A percentile compares a stretch with the other conserved stretches of the same genome.
Conservation (phyloP, 2,113 vertebrate species). For the Notothenia coriiceps region DNA sequence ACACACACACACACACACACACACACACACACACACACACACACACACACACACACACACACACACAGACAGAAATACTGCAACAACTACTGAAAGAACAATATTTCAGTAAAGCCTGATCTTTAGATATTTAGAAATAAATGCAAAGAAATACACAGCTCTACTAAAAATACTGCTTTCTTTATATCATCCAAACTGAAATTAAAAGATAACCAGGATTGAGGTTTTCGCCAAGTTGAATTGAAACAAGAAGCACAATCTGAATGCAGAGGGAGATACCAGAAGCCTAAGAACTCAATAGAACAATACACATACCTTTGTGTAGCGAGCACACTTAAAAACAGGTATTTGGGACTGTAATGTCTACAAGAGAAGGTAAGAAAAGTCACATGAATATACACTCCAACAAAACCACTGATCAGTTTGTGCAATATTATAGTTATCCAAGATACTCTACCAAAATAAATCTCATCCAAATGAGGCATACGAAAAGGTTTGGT, state of each 20-base stretch:
- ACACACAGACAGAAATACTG: no score
- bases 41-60: not conserved
- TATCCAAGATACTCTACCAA: not conserved
- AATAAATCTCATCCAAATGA: constrained; percentile 22
- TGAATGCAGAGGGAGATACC: not conserved
- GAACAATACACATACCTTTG: not conserved
- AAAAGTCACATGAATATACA: constrained; percentile 3
- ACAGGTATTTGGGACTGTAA: not conserved
- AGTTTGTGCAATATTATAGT: constrained; percentile 1
- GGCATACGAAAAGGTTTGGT: constrained; percentile 4
- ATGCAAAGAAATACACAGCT: constrained; percentile 8
- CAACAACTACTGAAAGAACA: no score
- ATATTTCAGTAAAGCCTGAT: no score
- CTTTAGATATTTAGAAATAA: no score
- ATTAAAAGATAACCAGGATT: constrained; percentile 5
- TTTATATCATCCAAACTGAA: not conserved
- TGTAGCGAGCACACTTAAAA: not conserved
- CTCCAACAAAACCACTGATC: constrained; percentile 10
- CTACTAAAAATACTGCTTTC: not conserved
- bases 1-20: not conserved
- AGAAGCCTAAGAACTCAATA: not conserved
- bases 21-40: constrained; percentile 6
- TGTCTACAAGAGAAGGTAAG: not conserved
- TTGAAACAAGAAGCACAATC: not conserved
- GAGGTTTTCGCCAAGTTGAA: not conserved